A percentile compares a stretch with the other conserved stretches of the same genome.
Evolutionary conservation across 2,113 vertebrate genomes (phyloP).

Genomic region (Brachypodius melanocephalos): DNA sequence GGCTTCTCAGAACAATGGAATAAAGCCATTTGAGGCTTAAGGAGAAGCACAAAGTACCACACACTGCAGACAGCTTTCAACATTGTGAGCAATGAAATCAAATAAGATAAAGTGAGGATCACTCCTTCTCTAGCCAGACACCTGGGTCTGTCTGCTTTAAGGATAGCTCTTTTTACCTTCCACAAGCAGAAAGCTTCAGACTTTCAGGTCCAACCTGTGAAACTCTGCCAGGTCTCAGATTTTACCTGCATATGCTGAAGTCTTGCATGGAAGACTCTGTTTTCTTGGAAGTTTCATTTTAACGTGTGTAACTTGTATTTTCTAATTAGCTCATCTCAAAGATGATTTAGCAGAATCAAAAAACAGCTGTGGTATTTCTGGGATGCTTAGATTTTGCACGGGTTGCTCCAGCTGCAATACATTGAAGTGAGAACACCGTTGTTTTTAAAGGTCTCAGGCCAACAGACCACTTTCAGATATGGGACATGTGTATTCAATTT

Average conservation of each 20-base stretch:
- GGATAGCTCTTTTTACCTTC: not conserved
- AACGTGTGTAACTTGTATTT: not conserved
- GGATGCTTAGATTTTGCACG: not conserved
- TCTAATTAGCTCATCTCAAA: not conserved
- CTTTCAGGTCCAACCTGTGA: not conserved
- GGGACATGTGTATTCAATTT: not conserved
- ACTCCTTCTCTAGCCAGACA: not conserved
- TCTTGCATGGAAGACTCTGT: fast-evolving
- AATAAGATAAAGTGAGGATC: constrained; percentile 36
- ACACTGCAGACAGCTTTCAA: not conserved
- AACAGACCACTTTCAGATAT: not conserved
- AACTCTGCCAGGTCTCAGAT: not conserved
- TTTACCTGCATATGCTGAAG: not conserved
- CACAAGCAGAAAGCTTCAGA: not conserved
- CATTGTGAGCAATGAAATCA: not conserved
- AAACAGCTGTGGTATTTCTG: not conserved
- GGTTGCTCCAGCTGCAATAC: not conserved
- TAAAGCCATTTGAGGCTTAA: constrained; percentile 33
- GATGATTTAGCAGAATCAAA: not conserved
- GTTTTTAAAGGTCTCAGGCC: not conserved
- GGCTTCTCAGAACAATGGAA: constrained; percentile 48
- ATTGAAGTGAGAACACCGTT: not conserved
- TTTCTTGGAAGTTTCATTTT: not conserved
- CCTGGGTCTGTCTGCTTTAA: not conserved
- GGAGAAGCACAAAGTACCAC: constrained; percentile 8